Conservation (phyloP, 2,797 vertebrate species). For the Manis crassicaudata region DNA sequence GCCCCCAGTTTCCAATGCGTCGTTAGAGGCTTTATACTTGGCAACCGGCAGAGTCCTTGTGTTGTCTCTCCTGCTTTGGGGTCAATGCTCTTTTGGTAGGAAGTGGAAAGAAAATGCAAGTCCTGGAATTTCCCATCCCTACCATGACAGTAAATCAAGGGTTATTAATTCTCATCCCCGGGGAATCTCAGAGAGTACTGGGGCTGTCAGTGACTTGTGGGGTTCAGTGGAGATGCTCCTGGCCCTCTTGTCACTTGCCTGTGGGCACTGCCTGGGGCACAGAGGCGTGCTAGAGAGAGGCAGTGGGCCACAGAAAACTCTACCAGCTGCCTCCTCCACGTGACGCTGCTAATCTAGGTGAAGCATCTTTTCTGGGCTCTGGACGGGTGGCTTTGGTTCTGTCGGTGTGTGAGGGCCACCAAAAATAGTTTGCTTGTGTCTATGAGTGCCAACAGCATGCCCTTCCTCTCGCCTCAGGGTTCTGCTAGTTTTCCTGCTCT, state of each 20-base stretch:
- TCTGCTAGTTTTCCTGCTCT: neutral
- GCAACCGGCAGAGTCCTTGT: rapidly evolving
- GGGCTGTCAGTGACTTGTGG: neutral
- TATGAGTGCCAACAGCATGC: neutral
- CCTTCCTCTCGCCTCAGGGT: neutral
- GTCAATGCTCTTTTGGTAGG: neutral
- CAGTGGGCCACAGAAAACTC: neutral
- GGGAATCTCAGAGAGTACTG: neutral
- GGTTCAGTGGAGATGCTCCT: neutral
- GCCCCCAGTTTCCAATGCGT: neutral
- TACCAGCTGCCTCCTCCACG: neutral
- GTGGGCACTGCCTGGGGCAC: neutral
- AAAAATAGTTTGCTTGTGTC: neutral
- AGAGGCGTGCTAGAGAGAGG: neutral
- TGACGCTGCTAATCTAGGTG: neutral
- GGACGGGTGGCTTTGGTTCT: neutral
- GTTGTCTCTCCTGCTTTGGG: neutral
- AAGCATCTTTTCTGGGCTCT: neutral
- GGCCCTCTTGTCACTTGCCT: neutral
- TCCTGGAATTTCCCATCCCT: neutral
- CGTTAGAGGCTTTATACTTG: neutral
- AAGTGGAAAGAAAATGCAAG: neutral
- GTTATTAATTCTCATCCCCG: neutral
- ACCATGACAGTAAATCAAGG: neutral
- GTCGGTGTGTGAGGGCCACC: neutral